Percentiles rank a stretch among this genome's conserved stretches.
Conservation (phyloP, 2,797 vertebrate species). For the Iguana delicatissima region DNA sequence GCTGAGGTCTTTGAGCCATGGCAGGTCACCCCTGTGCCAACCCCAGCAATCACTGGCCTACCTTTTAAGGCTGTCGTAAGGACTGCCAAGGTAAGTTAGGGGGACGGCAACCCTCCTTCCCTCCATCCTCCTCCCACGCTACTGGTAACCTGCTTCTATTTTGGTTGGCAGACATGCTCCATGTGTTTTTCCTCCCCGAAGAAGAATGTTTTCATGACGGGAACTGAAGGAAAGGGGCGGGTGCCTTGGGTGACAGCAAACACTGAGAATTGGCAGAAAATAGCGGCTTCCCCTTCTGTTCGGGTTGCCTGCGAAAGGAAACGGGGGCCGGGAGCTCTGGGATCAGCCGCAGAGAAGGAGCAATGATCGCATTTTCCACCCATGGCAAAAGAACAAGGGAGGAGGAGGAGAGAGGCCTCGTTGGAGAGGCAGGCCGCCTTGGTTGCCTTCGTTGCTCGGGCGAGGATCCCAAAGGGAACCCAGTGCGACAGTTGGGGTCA, state of each 20-base stretch:
- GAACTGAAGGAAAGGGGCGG: slow-evolving; percentile 35
- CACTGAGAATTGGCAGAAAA: slow-evolving; percentile 61
- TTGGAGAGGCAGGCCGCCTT: too few relatives aligned
- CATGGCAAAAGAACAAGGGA: neutral
- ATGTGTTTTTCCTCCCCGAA: neutral
- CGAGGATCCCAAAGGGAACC: too few relatives aligned
- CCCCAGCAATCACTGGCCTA: neutral
- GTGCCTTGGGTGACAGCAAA: slow-evolving; percentile 62
- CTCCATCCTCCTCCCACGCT: neutral
- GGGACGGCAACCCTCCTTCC: rapidly evolving
- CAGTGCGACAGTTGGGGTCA: too few relatives aligned
- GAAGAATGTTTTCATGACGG: neutral
- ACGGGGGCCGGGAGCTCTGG: neutral
- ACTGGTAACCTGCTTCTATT: neutral
- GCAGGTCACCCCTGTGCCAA: neutral
- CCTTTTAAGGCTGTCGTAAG: neutral
- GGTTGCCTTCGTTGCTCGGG: too few relatives aligned
- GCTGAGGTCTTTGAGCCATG: neutral
- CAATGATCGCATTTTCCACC: neutral
- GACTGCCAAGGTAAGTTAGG: neutral
- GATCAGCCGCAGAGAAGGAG: slow-evolving; percentile 3
- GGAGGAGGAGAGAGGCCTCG: neutral
- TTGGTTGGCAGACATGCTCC: neutral
- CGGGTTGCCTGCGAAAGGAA: slow-evolving; percentile 58
- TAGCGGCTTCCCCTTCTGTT: slow-evolving; percentile 73